Conservation (phyloP, 2,797 vertebrate genomes). For the Sebastes baramenuke region DNA sequence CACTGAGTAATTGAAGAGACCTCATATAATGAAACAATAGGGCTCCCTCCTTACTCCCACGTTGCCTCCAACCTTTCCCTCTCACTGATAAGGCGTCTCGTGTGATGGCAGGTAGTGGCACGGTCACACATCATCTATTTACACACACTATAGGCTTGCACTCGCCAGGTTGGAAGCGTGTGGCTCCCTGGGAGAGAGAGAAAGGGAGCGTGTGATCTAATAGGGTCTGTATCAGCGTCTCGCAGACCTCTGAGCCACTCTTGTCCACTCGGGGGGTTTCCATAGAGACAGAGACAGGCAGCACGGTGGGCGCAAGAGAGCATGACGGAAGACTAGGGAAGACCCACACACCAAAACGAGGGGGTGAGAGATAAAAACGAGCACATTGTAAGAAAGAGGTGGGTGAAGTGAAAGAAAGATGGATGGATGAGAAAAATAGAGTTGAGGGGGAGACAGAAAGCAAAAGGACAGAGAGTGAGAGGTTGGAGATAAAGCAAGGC, state of each 20-base stretch:
- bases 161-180: conserved; percentile 5
- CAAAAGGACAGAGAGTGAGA: neutral
- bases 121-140: conserved; percentile 26
- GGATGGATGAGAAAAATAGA: conserved; percentile 23
- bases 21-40: conserved; percentile 52
- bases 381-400: neutral
- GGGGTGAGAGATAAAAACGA: conserved; percentile 57
- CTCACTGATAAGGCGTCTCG: conserved; percentile 31
- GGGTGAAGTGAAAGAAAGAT: conserved; percentile 36
- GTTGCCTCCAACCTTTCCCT: conserved; percentile 24
- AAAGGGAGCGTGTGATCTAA: conserved; percentile 60
- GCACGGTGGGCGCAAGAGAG: conserved; percentile 57
- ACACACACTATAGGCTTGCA: conserved; percentile 14
- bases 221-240: conserved; percentile 71
- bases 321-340: conserved; percentile 73
- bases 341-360: conserved; percentile 71
- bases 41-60: conserved; percentile 26
- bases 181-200: conserved; percentile 27
- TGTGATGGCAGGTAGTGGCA: conserved; percentile 3
- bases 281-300: conserved; percentile 78
- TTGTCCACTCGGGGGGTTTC: conserved; percentile 78
- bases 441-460: conserved; percentile 20
- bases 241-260: conserved; percentile 71
- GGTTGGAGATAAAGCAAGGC: conserved; percentile 34
- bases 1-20: conserved; percentile 53